Evolutionary conservation across 2,113 vertebrate species (phyloP).

Genomic region (Phylloscopus trochiloides): DNA sequence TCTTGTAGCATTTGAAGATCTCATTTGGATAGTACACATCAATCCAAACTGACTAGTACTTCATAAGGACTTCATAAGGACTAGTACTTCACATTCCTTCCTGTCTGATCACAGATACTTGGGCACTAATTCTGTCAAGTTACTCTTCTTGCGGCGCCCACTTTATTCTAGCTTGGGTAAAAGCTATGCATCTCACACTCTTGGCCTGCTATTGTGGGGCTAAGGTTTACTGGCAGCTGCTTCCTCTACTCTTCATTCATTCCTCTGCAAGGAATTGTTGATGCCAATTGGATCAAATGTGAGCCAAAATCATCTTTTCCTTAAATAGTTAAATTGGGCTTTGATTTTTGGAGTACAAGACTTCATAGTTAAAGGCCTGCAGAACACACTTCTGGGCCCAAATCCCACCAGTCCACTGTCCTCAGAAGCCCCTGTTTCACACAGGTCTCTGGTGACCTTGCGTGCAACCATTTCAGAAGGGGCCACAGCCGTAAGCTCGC

Average conservation of each 20-base stretch:
- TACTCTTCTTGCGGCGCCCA: neutral
- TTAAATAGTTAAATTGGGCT: neutral
- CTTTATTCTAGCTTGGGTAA: neutral
- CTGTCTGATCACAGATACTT: neutral
- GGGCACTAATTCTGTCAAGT: neutral
- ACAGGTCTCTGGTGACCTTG: neutral
- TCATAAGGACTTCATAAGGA: neutral
- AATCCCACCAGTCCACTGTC: neutral
- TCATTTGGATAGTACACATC: neutral
- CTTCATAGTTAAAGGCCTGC: neutral
- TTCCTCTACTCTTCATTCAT: neutral
- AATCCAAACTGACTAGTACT: neutral
- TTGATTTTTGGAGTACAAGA: neutral
- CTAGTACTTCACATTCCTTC: neutral
- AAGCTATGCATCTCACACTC: neutral
- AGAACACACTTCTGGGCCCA: neutral
- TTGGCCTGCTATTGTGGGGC: neutral
- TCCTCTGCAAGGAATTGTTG: neutral
- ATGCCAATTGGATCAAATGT: accelerated
- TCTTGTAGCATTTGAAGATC: neutral
- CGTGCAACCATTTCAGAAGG: neutral
- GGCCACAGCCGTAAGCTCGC: neutral
- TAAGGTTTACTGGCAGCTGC: neutral
- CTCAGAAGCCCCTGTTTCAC: neutral
- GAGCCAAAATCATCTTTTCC: neutral